Evolutionary conservation across 1,140 invertebrate genomes (phyloP), one percentile per base, ranked within the genome.

Genomic region (Meloidogyne exigua): DNA sequence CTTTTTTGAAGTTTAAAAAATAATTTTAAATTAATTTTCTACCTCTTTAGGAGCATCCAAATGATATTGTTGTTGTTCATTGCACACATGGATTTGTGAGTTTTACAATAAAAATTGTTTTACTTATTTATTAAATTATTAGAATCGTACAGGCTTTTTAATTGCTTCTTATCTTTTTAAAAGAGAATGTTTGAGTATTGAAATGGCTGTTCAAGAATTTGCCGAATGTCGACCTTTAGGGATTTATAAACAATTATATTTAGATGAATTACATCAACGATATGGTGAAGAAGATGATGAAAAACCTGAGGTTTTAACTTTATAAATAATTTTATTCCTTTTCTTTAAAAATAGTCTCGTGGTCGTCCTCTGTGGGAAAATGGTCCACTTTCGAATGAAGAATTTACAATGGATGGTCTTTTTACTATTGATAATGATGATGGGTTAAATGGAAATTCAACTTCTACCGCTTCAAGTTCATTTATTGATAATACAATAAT

Each of bases 61-160:
- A 77, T 74, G 76, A 79, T 81, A 68, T 87, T 81, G 15, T 85
- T 90, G 91, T 92, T 66, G 92, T 99, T 39, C 97, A 99, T 88
- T 99, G 96, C 87, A 99, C 96, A 0, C 96, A 99, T 90, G 97
- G 72, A 64, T 32, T 26, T 49, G 68, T 25, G 5, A 5, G 68
- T 71, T 71, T n/a, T n/a, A 5, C 2, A 18, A 42, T 2, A 15
- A 25, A 70, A 42, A 15, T 70, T 18, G 9, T 28, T 66, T 15
- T 13, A 1, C 4, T 66, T 28, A 15, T 44, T 44, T 15, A 49
- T 49, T 49, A 18, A 49, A 49, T 26, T 39, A 39, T 96, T 99
- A 98, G 86, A 99, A 99, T 88, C 90, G 97, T 82, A 98, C 95
- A 28, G 97, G 91, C 12, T 99, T 98, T 88, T 89, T 99, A 0